phyloP scores from a whole-genome alignment of 2,113 vertebrate genomes.

The Numida meleagris region DNA sequence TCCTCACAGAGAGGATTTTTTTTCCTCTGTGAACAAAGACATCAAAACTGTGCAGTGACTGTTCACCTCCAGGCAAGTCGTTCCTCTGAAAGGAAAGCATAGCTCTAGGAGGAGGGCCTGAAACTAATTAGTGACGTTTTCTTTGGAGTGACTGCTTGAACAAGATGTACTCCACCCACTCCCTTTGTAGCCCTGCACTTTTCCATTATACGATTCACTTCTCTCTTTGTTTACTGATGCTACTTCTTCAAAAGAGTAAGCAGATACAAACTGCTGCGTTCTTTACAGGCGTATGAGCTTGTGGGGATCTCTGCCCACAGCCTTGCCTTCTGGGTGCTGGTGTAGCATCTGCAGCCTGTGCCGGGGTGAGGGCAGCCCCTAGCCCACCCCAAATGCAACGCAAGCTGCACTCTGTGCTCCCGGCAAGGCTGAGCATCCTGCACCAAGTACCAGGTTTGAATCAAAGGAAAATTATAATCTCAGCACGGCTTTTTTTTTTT shows the following conservation, averaged over 20 bases:
- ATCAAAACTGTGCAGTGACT: no score
- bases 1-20: neutral
- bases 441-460: rapidly evolving
- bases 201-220: neutral
- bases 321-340: no score
- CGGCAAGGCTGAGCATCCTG: neutral
- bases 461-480: neutral
- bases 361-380: neutral
- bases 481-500: no score
- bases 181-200: neutral
- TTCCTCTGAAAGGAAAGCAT: neutral
- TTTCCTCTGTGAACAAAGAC: neutral
- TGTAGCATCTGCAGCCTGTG: neutral
- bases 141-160: neutral
- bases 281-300: neutral
- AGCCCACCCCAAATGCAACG: neutral
- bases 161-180: neutral
- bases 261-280: neutral
- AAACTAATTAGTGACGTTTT: neutral
- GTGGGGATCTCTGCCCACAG: no score
- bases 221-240: neutral
- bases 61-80: neutral
- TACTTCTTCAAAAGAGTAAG: neutral
- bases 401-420: rapidly evolving
- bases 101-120: neutral